Percentiles rank a stretch among this genome's conserved stretches.
These are phyloP conservation scores for Archilochus colubris DNA, from an alignment of 2,113 vertebrate genomes.

Conservation along the genomic window DNA sequence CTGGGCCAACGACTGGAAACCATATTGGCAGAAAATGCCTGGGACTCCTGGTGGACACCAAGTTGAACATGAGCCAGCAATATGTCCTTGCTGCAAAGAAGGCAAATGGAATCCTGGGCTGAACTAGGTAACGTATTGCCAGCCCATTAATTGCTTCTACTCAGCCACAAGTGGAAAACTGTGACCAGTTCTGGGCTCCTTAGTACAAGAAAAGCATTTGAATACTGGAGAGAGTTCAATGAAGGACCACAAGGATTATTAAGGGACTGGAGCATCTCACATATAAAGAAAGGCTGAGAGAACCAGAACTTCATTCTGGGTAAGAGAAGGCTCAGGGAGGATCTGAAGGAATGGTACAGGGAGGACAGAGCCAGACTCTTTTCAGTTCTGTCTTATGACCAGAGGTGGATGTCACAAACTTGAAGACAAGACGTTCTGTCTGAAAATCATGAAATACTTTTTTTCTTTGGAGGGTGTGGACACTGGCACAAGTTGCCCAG, in stretches of 20 bases:
- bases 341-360: not conserved
- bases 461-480: rapidly evolving
- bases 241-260: not conserved
- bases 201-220: not conserved
- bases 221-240: not conserved
- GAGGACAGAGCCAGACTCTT: no score
- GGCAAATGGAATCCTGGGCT: not conserved
- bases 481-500: not conserved
- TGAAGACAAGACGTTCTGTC: not conserved
- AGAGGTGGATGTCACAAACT: rapidly evolving
- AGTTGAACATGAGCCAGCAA: not conserved
- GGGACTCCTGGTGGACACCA: not conserved
- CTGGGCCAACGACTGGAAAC: not conserved
- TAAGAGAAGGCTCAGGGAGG: not conserved
- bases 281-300: not conserved
- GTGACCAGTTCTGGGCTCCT: not conserved
- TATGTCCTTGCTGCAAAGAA: not conserved
- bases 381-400: not conserved
- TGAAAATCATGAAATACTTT: not conserved
- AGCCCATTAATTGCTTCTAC: not conserved
- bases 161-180: not conserved
- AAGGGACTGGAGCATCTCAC: not conserved
- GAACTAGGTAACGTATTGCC: not conserved
- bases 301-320: not conserved
- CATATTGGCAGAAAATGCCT: not conserved